A percentile compares a stretch with the other conserved stretches of the same genome.
phyloP scores from a whole-genome alignment of 2,113 vertebrate genomes.

The Siniperca chuatsi region DNA sequence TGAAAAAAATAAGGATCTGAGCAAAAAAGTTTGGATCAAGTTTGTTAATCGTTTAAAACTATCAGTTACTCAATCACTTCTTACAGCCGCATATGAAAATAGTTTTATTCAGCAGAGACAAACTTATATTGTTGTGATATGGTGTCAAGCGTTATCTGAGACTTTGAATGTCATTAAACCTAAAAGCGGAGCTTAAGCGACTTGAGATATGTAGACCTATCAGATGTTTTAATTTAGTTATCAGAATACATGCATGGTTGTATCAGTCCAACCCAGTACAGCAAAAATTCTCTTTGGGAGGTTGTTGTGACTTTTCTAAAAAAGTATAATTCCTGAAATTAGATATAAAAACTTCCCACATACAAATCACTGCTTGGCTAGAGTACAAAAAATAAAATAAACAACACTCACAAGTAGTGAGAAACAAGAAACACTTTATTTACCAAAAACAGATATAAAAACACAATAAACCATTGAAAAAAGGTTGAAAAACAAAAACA shows the following conservation, averaged over 20 bases:
- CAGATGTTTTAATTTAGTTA: neutral
- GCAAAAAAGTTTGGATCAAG: too few relatives aligned
- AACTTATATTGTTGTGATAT: neutral
- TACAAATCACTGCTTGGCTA: neutral
- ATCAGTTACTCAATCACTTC: neutral
- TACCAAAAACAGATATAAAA: neutral
- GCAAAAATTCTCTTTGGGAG: neutral
- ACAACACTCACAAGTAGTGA: neutral
- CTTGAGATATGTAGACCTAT: too few relatives aligned
- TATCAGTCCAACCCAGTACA: neutral
- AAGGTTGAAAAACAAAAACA: neutral
- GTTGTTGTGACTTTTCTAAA: neutral
- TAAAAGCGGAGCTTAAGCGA: neutral
- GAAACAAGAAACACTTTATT: conserved; percentile 50
- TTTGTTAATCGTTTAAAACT: neutral
- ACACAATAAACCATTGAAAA: neutral
- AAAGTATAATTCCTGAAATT: neutral
- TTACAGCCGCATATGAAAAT: neutral
- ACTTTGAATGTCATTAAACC: neutral
- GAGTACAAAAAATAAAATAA: neutral
- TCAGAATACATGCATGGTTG: neutral
- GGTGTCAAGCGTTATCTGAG: neutral
- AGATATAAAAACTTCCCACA: neutral
- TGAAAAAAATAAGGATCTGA: too few relatives aligned
- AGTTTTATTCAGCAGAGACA: neutral